phyloP scores from a whole-genome alignment of 1,140 invertebrate species.

The Drosophila funebris region DNA sequence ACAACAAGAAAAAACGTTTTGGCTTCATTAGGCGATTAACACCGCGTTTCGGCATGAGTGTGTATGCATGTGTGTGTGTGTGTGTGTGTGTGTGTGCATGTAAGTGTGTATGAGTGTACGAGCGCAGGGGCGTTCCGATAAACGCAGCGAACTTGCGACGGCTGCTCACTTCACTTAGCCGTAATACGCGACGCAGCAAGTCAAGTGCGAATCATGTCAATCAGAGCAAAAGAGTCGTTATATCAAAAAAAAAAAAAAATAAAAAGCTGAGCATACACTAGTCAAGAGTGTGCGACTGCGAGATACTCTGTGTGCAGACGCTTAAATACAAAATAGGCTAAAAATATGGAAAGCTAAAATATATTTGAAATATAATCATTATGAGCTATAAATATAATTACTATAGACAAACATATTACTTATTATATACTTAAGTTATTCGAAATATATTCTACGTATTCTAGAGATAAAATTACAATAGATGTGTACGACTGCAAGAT shows the following conservation, averaged over 20 bases:
- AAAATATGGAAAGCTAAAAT: no score
- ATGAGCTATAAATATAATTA: no score
- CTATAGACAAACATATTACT: no score
- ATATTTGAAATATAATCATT: no score
- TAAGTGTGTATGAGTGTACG: not conserved
- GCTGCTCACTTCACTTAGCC: constrained; percentile 61
- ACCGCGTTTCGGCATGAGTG: not conserved
- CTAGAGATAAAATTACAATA: no score
- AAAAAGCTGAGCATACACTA: no score
- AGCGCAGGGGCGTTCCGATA: constrained; percentile 14
- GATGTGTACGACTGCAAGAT: no score
- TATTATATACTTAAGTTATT: no score
- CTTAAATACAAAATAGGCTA: no score
- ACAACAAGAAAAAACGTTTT: constrained; percentile 57
- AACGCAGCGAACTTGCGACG: not conserved
- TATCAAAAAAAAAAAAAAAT: not conserved
- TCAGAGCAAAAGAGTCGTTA: constrained; percentile 39
- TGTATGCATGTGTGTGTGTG: not conserved
- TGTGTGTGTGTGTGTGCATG: not conserved
- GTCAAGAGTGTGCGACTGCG: not conserved
- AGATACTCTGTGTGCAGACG: not conserved
- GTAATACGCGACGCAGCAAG: constrained; percentile 70
- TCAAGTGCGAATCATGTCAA: constrained; percentile 78
- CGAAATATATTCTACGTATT: no score
- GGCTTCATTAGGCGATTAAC: constrained; percentile 78